Evolutionary conservation across 2,888 invertebrate species (phyloP).

Genomic region (Sinohyriopsis cumingii): DNA sequence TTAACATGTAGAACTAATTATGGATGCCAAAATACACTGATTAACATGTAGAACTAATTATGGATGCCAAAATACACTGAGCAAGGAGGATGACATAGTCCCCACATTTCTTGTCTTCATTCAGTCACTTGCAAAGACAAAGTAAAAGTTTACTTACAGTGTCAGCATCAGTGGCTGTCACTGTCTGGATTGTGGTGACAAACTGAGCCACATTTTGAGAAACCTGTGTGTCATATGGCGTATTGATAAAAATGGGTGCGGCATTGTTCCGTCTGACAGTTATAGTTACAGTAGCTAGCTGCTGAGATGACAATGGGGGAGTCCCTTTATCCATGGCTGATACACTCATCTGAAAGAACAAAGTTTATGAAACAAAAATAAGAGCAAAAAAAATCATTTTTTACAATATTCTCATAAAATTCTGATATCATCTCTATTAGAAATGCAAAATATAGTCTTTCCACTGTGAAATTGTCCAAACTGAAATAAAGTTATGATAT

Average conservation of each 20-base stretch:
- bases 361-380: not conserved
- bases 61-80: not conserved
- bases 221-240: conserved; percentile 40
- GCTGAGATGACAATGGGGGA: conserved; percentile 37
- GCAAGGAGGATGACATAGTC: not conserved
- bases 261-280: conserved; percentile 54
- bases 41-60: too few species aligned
- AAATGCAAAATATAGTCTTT: too few species aligned
- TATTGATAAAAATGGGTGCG: conserved; percentile 52
- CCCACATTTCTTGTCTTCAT: not conserved
- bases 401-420: too few species aligned
- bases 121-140: not conserved
- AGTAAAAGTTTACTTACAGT: conserved; percentile 28
- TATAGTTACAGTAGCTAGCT: conserved; percentile 51
- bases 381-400: not conserved
- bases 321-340: conserved; percentile 55
- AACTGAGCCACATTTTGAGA: conserved; percentile 32
- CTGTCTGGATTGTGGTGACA: conserved; percentile 18
- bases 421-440: too few species aligned
- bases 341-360: conserved; percentile 46
- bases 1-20: too few species aligned
- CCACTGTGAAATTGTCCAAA: too few species aligned
- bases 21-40: too few species aligned
- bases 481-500: too few species aligned
- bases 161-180: conserved; percentile 48